phyloP scores from a whole-genome alignment of 2,113 vertebrate species.

The Nannobrachium achirus region DNA sequence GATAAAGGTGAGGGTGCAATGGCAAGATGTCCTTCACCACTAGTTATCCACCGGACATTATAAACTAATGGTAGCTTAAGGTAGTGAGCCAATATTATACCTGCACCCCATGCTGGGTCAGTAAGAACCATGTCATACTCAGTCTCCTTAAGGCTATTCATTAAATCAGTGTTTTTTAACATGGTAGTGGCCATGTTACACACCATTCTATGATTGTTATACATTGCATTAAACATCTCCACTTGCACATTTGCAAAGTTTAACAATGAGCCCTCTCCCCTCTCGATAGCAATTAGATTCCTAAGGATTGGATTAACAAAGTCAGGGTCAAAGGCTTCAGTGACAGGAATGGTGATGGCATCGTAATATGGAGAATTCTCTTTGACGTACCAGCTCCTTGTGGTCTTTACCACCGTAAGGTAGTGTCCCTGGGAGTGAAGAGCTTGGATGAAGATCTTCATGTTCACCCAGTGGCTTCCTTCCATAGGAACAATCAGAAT shows the following conservation, averaged over 20 bases:
- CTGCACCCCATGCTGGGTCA: slow-evolving; percentile 63
- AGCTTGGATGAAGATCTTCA: slow-evolving; percentile 62
- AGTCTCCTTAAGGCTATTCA: slow-evolving; percentile 42
- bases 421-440: slow-evolving; percentile 65
- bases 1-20: slow-evolving; percentile 73
- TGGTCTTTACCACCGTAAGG: slow-evolving; percentile 50
- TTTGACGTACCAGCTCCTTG: slow-evolving; percentile 65
- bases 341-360: slow-evolving; percentile 37
- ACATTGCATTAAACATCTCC: not conserved
- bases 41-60: slow-evolving; percentile 69
- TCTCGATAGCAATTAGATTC: slow-evolving; percentile 20
- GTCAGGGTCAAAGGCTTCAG: slow-evolving; percentile 11
- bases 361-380: slow-evolving; percentile 47
- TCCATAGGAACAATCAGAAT: slow-evolving; percentile 67
- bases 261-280: slow-evolving; percentile 19
- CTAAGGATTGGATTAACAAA: not conserved
- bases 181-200: slow-evolving; percentile 21
- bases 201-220: slow-evolving; percentile 10
- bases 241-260: slow-evolving; percentile 13
- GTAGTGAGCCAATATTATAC: slow-evolving; percentile 68
- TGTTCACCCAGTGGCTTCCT: slow-evolving; percentile 76
- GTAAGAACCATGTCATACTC: slow-evolving; percentile 71
- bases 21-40: slow-evolving; percentile 58
- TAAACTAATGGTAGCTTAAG: slow-evolving; percentile 73
- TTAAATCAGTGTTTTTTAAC: slow-evolving; percentile 44